phyloP scores from a whole-genome alignment of 2,797 vertebrate species.

The Loris lydekkerianus region DNA sequence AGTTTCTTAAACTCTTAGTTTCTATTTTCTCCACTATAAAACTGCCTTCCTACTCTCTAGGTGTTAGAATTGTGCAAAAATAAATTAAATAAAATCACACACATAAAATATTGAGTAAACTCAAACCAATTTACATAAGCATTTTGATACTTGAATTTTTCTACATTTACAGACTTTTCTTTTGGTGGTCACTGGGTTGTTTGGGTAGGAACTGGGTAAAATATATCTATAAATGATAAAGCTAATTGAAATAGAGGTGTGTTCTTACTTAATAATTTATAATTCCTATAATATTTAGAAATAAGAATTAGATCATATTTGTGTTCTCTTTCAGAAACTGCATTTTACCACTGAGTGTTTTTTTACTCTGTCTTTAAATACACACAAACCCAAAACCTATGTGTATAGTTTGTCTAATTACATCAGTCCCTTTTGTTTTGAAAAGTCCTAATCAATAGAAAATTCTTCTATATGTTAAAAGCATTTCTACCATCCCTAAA shows the following conservation, averaged over 20 bases:
- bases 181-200: neutral
- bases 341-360: neutral
- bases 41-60: neutral
- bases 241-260: neutral
- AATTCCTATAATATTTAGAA: neutral
- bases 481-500: neutral
- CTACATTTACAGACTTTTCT: neutral
- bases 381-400: neutral
- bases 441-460: slow-evolving; percentile 32
- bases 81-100: neutral
- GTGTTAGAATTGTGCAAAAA: neutral
- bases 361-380: slow-evolving; percentile 43
- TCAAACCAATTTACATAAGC: neutral
- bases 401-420: neutral
- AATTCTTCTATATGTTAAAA: slow-evolving; percentile 31
- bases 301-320: neutral
- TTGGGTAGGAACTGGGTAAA: neutral
- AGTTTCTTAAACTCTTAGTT: neutral
- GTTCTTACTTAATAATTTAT: neutral
- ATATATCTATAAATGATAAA: neutral
- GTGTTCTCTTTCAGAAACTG: neutral
- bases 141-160: slow-evolving; percentile 38
- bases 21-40: slow-evolving; percentile 12
- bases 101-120: neutral
- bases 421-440: slow-evolving; percentile 16